Evolutionary conservation across 2,113 vertebrate genomes (phyloP).

Genomic region (Prinia subflava): DNA sequence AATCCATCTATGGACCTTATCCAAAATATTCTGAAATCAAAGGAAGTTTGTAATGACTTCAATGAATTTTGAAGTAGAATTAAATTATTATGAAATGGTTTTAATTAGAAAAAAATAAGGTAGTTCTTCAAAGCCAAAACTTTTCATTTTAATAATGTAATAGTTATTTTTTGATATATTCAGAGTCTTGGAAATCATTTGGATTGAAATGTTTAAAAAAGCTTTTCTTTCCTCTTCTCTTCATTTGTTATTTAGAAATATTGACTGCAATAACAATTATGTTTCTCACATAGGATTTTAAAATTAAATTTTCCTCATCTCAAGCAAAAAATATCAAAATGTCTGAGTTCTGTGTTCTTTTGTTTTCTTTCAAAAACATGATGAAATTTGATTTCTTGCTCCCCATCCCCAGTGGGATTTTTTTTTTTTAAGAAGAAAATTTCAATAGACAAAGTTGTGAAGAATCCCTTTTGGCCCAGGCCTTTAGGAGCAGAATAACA

Average conservation of each 20-base stretch:
- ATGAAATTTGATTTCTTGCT: neutral
- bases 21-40: constrained; percentile 19
- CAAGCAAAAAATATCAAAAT: neutral
- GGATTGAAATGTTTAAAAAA: neutral
- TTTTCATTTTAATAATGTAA: neutral
- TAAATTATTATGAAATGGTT: neutral
- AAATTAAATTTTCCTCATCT: neutral
- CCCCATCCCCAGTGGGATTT: neutral
- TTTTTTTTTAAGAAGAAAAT: neutral
- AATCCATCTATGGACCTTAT: neutral
- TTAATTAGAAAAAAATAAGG: neutral
- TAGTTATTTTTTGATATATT: neutral
- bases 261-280: neutral
- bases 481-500: neutral
- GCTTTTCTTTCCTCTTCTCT: neutral
- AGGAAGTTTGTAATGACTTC: neutral
- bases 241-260: neutral
- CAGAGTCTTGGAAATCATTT: neutral
- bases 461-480: neutral
- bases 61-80: neutral
- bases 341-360: neutral
- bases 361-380: neutral
- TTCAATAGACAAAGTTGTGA: neutral
- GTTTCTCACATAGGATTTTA: neutral
- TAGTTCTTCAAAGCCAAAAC: neutral